Percentiles rank a stretch among this genome's conserved stretches.
phyloP scores from a whole-genome alignment of 2,797 vertebrate species.

The Urocyon cinereoargenteus region DNA sequence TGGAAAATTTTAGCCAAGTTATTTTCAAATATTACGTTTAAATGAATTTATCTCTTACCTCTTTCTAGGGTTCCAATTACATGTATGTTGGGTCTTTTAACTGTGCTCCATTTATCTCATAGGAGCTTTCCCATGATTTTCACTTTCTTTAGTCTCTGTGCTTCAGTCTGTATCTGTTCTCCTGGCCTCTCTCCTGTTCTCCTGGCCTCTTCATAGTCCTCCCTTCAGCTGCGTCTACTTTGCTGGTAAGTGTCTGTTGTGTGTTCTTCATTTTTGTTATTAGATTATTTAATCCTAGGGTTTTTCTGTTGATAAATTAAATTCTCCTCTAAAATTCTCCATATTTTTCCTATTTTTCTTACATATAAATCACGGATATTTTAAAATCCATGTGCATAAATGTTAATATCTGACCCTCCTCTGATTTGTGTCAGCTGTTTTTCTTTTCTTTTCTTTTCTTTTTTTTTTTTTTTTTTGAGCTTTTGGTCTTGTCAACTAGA shows the following conservation, averaged over 20 bases:
- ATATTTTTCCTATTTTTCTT: neutral
- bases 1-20: neutral
- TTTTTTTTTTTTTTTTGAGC: too few species aligned
- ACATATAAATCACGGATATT: neutral
- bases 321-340: neutral
- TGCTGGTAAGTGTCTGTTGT: neutral
- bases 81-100: neutral
- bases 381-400: neutral
- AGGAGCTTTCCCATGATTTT: neutral
- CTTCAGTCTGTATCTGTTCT: neutral
- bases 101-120: neutral
- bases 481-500: neutral
- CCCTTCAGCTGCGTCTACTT: neutral
- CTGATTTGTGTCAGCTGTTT: neutral
- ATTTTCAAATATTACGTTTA: neutral
- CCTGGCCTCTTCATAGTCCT: neutral
- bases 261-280: neutral
- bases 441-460: neutral
- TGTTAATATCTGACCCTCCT: neutral
- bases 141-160: neutral
- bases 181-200: neutral
- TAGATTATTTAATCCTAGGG: neutral
- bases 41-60: neutral
- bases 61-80: neutral
- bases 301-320: conserved; percentile 3